Evolutionary conservation across 2,888 invertebrate genomes (phyloP).

Genomic region (Agapostemon virescens): DNA sequence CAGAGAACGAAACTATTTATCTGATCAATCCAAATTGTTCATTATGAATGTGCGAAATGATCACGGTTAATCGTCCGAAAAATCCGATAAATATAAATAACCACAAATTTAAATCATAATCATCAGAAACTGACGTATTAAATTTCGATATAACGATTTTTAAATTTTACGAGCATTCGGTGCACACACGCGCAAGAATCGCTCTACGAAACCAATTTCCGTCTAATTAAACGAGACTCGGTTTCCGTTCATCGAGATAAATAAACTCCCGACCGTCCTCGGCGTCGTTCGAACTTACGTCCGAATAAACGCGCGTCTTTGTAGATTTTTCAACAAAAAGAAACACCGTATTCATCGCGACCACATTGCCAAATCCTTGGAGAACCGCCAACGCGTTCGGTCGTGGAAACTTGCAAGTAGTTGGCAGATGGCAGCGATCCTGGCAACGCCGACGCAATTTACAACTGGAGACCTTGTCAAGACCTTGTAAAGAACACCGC

Average conservation of each 20-base stretch:
- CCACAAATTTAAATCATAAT: background rate
- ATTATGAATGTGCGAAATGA: background rate
- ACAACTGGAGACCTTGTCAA: conserved; percentile 58
- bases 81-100: too few relatives aligned
- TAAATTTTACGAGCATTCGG: background rate
- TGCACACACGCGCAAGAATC: too few relatives aligned
- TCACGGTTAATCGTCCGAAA: background rate
- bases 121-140: background rate
- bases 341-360: background rate
- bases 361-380: background rate
- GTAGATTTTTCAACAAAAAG: background rate
- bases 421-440: conserved; percentile 75
- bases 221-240: background rate
- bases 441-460: conserved; percentile 67
- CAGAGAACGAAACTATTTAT: background rate
- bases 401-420: conserved; percentile 68
- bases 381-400: conserved; percentile 66
- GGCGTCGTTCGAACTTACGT: background rate
- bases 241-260: background rate
- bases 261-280: background rate
- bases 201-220: background rate
- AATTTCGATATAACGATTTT: background rate
- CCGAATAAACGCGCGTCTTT: background rate
- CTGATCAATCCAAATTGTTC: background rate
- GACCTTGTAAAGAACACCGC: conserved; percentile 28